Percentiles rank a stretch among this genome's conserved stretches.
Conservation (phyloP, 2,113 vertebrate species). For the Polypterus senegalus region DNA sequence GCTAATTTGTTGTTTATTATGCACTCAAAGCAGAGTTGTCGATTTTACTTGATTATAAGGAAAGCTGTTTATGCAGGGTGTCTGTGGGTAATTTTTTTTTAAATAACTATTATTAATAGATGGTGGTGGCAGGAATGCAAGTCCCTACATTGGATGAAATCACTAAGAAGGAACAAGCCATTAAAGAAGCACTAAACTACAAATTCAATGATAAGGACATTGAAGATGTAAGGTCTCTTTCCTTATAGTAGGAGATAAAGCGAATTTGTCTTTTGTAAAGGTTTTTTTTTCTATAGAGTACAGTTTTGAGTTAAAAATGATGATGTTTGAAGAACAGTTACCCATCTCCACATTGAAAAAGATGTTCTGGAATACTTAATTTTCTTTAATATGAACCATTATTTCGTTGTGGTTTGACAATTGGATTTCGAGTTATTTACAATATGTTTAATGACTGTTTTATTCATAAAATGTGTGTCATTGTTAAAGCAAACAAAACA, state of each 20-base stretch:
- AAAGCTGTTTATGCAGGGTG: neutral
- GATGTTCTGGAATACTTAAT: slow-evolving; percentile 4
- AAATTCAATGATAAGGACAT: slow-evolving; percentile 98
- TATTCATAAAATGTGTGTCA: too few species aligned
- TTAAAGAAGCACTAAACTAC: slow-evolving; percentile 95
- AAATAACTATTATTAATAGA: slow-evolving; percentile 46
- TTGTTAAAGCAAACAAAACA: too few species aligned
- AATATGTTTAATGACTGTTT: slow-evolving; percentile 4
- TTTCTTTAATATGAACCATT: neutral
- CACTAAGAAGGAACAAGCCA: slow-evolving; percentile 89
- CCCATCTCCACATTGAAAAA: too few species aligned
- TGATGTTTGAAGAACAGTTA: too few species aligned
- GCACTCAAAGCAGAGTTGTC: neutral
- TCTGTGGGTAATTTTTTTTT: neutral
- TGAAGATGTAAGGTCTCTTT: slow-evolving; percentile 66
- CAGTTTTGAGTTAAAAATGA: too few species aligned
- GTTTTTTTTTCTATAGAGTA: too few species aligned
- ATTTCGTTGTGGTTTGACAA: slow-evolving; percentile 1
- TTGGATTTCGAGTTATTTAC: neutral
- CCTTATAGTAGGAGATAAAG: too few species aligned
- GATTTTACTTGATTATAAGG: too few species aligned
- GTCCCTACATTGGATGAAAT: slow-evolving; percentile 94
- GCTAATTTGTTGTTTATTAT: too few species aligned
- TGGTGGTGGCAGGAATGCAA: slow-evolving; percentile 91
- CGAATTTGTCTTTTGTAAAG: too few species aligned